These are phyloP conservation scores for Campoletis raptor DNA, from an alignment of 2,888 invertebrate species.

Conservation along the genomic window DNA sequence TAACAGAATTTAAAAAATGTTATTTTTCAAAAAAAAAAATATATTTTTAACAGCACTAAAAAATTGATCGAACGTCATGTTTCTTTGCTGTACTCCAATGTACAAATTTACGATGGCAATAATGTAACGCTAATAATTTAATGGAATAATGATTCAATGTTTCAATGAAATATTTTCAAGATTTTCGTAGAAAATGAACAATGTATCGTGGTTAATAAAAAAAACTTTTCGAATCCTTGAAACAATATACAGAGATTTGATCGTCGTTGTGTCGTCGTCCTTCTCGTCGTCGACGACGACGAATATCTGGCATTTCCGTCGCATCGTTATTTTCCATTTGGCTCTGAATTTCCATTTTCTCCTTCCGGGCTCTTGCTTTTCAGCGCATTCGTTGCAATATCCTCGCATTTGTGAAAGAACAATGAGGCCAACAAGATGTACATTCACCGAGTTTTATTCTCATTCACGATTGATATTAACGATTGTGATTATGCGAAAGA, in stretches of 20 bases:
- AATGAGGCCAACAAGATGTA: constrained; percentile 3
- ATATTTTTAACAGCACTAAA: background rate
- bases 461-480: constrained; percentile 62
- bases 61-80: background rate
- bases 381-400: constrained; percentile 5
- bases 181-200: background rate
- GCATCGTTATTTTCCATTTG: constrained; percentile 65
- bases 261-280: background rate
- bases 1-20: background rate
- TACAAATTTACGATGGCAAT: background rate
- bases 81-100: background rate
- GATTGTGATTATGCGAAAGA: constrained; percentile 12
- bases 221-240: background rate
- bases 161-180: background rate
- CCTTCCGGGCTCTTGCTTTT: constrained; percentile 10
- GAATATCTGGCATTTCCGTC: constrained; percentile 48
- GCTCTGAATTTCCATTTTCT: constrained; percentile 41
- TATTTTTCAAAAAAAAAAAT: background rate
- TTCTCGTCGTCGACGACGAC: constrained; percentile 36
- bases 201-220: background rate
- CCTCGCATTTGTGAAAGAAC: constrained; percentile 5
- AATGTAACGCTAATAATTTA: background rate
- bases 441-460: background rate
- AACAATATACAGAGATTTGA: background rate
- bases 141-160: background rate